Percentiles rank a stretch among this genome's conserved stretches.
These are phyloP conservation scores for Recurvirostra avosetta DNA, from an alignment of 2,113 vertebrate genomes.

Conservation along the genomic window DNA sequence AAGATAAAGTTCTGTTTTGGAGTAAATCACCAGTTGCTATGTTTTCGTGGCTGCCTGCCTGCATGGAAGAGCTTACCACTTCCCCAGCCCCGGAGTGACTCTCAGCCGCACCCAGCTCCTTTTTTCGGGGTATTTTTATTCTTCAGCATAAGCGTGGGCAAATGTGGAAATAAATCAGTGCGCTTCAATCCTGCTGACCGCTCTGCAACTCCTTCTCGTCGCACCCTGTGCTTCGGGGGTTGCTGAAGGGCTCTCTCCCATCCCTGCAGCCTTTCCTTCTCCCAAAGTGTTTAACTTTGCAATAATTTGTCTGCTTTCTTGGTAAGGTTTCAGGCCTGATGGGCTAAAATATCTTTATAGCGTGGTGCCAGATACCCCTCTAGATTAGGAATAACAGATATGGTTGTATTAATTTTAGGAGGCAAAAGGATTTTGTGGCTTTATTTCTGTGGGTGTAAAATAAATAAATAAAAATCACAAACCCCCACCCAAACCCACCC, in stretches of 20 bases:
- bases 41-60: background rate
- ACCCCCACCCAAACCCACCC: background rate
- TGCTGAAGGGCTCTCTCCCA: background rate
- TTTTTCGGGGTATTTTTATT: background rate
- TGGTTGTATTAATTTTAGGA: background rate
- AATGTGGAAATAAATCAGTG: background rate
- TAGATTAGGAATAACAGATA: background rate
- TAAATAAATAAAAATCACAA: background rate
- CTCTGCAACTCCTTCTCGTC: background rate
- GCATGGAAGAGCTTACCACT: background rate
- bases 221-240: background rate
- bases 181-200: background rate
- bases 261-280: background rate
- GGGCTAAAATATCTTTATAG: background rate
- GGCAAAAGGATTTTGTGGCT: background rate
- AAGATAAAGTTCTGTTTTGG: conserved; percentile 16
- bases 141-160: background rate
- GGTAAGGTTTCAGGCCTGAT: background rate
- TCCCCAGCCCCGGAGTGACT: background rate
- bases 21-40: conserved; percentile 29
- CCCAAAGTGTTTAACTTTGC: background rate
- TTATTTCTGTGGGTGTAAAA: background rate
- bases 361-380: background rate
- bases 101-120: background rate
- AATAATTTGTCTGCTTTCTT: background rate